These are phyloP conservation scores for Malacoctenus gilli DNA, from an alignment of 2,797 vertebrate genomes.

Conservation along the genomic window DNA sequence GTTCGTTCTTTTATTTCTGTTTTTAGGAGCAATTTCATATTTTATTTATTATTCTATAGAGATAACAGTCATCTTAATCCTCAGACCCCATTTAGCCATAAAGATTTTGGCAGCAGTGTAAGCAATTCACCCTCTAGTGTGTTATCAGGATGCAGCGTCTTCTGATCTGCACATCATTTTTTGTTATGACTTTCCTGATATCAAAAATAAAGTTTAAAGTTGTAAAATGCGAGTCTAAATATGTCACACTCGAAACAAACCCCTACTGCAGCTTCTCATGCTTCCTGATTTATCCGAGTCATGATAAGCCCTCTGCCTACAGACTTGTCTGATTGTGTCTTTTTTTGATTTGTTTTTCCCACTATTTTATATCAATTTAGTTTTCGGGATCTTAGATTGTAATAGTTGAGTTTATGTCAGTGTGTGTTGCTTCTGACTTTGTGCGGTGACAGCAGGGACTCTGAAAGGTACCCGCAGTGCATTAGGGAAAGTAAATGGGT, in stretches of 20 bases:
- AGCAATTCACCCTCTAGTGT: no score
- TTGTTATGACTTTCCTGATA: no score
- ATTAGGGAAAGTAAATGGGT: constrained; percentile 8
- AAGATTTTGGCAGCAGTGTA: no score
- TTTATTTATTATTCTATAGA: no score
- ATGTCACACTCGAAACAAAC: constrained; percentile 27
- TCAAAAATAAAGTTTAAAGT: no score
- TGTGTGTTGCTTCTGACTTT: constrained; percentile 15
- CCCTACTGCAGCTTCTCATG: background rate
- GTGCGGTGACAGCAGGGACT: constrained; percentile 9
- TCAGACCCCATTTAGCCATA: no score
- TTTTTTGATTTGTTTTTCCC: background rate
- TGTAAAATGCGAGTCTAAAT: background rate
- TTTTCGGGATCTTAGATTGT: background rate
- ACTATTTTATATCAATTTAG: constrained; percentile 1
- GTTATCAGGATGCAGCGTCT: no score
- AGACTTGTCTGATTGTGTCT: constrained; percentile 8
- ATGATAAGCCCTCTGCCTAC: background rate
- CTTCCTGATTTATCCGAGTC: no score
- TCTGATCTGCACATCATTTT: no score
- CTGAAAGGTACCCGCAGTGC: constrained; percentile 6
- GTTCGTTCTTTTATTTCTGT: no score
- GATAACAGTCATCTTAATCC: no score
- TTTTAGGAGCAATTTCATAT: no score
- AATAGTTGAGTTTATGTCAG: background rate